Percentiles rank a stretch among this genome's conserved stretches.
These are phyloP conservation scores for Rhaphigaster nebulosa DNA, from an alignment of 2,888 invertebrate genomes.

Conservation along the genomic window DNA sequence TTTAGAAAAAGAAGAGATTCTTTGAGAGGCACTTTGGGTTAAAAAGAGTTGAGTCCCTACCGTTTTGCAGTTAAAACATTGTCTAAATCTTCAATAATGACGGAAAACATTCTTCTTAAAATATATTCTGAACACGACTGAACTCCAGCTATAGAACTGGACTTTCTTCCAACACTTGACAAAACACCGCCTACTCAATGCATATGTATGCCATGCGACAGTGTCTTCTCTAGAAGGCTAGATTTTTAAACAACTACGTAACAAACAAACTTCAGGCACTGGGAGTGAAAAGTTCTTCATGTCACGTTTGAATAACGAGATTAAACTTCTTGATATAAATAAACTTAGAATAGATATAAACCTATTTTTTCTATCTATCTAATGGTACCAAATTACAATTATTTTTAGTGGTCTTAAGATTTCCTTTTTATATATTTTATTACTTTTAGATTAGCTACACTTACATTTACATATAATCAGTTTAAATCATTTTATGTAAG, in stretches of 20 bases:
- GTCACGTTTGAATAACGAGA: not conserved
- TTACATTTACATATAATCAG: too few species aligned
- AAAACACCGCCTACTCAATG: not conserved
- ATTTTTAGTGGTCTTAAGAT: too few species aligned
- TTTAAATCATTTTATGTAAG: too few species aligned
- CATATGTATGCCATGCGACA: not conserved
- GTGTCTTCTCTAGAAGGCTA: not conserved
- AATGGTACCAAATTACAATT: too few species aligned
- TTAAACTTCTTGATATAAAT: not conserved
- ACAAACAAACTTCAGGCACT: not conserved
- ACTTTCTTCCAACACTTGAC: not conserved
- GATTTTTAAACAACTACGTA: slow-evolving; percentile 23
- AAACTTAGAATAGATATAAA: too few species aligned
- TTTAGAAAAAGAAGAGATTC: too few species aligned
- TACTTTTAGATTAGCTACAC: too few species aligned
- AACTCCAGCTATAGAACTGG: not conserved
- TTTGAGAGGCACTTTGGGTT: too few species aligned
- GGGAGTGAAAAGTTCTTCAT: not conserved
- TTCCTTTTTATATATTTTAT: too few species aligned
- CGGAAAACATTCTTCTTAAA: not conserved
- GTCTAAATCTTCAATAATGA: not conserved
- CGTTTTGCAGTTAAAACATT: too few species aligned
- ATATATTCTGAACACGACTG: not conserved
- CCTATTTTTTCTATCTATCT: too few species aligned
- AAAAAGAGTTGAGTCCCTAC: too few species aligned